These are phyloP conservation scores for Acholoe squamosa DNA, from an alignment of 2,888 invertebrate species.

Conservation along the genomic window DNA sequence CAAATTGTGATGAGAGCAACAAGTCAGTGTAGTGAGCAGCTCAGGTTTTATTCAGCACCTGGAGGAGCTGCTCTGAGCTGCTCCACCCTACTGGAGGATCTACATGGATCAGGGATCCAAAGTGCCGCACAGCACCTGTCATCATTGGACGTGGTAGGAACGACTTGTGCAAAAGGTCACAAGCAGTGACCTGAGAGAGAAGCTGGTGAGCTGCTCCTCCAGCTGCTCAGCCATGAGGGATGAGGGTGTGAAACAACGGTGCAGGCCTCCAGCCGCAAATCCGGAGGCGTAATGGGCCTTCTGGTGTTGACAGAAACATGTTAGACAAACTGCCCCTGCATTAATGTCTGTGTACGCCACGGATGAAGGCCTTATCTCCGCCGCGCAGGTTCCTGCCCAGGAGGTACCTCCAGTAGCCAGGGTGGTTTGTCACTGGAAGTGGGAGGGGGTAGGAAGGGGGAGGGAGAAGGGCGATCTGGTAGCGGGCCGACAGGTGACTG, in stretches of 20 bases:
- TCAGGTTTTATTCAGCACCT: background rate
- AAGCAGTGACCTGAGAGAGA: background rate
- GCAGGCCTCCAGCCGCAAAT: background rate
- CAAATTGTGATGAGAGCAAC: constrained; percentile 6
- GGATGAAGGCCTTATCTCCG: constrained; percentile 53
- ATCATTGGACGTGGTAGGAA: constrained; percentile 9
- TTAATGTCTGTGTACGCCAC: constrained; percentile 33
- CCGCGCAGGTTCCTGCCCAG: background rate
- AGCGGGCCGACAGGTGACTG: constrained; percentile 12
- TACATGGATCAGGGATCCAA: constrained; percentile 13
- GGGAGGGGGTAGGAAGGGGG: background rate
- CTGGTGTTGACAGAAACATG: constrained; percentile 56
- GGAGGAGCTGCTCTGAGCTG: background rate
- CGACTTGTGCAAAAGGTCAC: background rate
- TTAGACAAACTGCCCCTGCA: constrained; percentile 38
- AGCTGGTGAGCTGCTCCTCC: background rate
- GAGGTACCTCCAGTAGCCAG: background rate
- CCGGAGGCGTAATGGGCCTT: background rate
- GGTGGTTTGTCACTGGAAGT: constrained; percentile 3
- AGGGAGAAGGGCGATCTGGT: background rate
- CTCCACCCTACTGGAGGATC: background rate
- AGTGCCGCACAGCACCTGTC: constrained; percentile 30
- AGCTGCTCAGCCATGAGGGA: constrained; percentile 19
- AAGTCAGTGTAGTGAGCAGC: background rate
- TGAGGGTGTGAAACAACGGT: constrained; percentile 44